phyloP scores from a whole-genome alignment of 1,140 invertebrate species.

The Atopsyche davidsoni region DNA sequence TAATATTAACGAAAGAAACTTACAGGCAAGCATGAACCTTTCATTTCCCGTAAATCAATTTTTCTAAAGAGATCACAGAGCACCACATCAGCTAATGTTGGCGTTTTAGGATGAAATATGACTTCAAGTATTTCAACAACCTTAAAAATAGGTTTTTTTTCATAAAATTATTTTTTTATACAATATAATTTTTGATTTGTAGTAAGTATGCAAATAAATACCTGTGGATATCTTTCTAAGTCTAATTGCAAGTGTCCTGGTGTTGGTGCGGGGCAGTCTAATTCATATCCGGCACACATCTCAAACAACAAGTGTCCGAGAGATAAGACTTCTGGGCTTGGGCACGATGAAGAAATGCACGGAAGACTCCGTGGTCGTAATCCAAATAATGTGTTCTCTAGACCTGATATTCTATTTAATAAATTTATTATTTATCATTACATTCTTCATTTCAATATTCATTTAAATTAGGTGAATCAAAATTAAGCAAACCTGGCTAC shows the following conservation, averaged over 20 bases:
- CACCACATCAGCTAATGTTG: slow-evolving; percentile 70
- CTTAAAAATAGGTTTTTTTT: too few relatives aligned
- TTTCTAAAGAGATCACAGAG: slow-evolving; percentile 78
- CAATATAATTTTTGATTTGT: neutral
- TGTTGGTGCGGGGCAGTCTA: slow-evolving; percentile 66
- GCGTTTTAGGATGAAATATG: slow-evolving; percentile 70
- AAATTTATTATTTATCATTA: slow-evolving; percentile 8
- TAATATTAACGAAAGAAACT: slow-evolving; percentile 26
- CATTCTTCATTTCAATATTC: neutral
- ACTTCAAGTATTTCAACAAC: slow-evolving; percentile 72
- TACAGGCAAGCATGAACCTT: slow-evolving; percentile 56
- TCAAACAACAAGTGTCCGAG: slow-evolving; percentile 83
- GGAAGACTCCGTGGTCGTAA: slow-evolving; percentile 55
- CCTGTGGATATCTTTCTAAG: slow-evolving; percentile 68
- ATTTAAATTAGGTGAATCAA: neutral
- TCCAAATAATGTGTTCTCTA: slow-evolving; percentile 80
- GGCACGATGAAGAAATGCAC: slow-evolving; percentile 36
- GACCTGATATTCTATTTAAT: slow-evolving; percentile 59
- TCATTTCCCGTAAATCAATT: slow-evolving; percentile 80
- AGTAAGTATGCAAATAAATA: slow-evolving; percentile 36
- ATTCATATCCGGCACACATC: slow-evolving; percentile 81
- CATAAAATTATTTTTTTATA: too few relatives aligned
- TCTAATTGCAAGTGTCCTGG: slow-evolving; percentile 64
- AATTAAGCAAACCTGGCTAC: slow-evolving; percentile 57
- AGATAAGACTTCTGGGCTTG: slow-evolving; percentile 64